Evolutionary conservation across 2,888 invertebrate species (phyloP).

Genomic region (Melieria crassipennis): DNA sequence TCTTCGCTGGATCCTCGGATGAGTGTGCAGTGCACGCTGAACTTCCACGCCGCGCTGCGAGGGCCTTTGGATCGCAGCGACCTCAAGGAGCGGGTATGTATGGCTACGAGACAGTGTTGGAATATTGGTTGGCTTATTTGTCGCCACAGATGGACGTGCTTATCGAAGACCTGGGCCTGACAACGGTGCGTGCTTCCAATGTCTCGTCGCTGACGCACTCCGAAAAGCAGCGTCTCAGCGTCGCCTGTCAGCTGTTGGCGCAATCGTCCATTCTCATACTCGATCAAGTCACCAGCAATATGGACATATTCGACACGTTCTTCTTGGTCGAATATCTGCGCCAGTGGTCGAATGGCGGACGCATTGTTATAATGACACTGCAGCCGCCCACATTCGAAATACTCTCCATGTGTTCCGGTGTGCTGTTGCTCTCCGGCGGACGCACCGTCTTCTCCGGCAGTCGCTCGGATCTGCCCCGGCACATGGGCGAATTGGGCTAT

Average conservation of each 20-base stretch:
- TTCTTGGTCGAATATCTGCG: slow-evolving; percentile 93
- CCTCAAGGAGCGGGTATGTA: slow-evolving; percentile 76
- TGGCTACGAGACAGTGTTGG: background rate
- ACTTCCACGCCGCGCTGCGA: slow-evolving; percentile 80
- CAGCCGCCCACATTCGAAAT: slow-evolving; percentile 97
- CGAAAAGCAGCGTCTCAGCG: slow-evolving; percentile 85
- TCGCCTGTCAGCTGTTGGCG: slow-evolving; percentile 87
- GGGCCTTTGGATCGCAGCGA: slow-evolving; percentile 68
- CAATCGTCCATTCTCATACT: slow-evolving; percentile 87
- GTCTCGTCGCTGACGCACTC: slow-evolving; percentile 87
- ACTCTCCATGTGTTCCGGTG: slow-evolving; percentile 80
- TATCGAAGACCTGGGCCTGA: slow-evolving; percentile 90
- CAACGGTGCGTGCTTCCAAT: slow-evolving; percentile 87
- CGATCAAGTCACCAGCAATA: slow-evolving; percentile 77
- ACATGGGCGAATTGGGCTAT: slow-evolving; percentile 89
- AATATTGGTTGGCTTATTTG: background rate
- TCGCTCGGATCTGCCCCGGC: slow-evolving; percentile 89
- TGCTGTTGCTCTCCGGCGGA: slow-evolving; percentile 88
- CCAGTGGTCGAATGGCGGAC: slow-evolving; percentile 80
- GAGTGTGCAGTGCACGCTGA: slow-evolving; percentile 89
- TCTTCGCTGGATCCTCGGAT: slow-evolving; percentile 73
- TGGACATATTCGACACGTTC: slow-evolving; percentile 94
- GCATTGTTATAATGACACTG: slow-evolving; percentile 89
- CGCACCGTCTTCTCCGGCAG: slow-evolving; percentile 91
- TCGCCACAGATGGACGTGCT: slow-evolving; percentile 79